phyloP scores from a whole-genome alignment of 2,888 invertebrate species.

The Drosophila pseudotakahashii region DNA sequence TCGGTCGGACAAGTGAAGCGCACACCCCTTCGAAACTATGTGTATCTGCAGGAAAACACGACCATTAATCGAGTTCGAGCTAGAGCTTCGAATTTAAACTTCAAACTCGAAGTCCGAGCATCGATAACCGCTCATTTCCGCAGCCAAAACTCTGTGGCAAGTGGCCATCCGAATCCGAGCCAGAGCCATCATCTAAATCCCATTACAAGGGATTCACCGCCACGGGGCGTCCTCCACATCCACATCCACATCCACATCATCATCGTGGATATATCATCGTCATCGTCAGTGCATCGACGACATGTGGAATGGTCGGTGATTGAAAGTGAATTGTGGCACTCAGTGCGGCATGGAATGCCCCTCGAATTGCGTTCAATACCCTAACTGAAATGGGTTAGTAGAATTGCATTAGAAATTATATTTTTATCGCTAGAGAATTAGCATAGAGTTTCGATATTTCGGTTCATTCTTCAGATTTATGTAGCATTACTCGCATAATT shows the following conservation, averaged over 20 bases:
- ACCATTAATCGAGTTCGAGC: conserved; percentile 58
- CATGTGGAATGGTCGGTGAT: conserved; percentile 47
- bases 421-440: too few relatives aligned
- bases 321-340: conserved; percentile 71
- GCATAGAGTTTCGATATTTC: too few relatives aligned
- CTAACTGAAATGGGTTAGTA: not conserved
- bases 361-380: conserved; percentile 13
- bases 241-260: not conserved
- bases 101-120: conserved; percentile 4
- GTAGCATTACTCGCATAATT: too few relatives aligned
- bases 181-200: conserved; percentile 24
- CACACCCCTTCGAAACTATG: conserved; percentile 12
- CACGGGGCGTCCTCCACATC: conserved; percentile 39
- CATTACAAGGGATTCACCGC: conserved; percentile 47
- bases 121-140: conserved; percentile 72
- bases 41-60: conserved; percentile 18
- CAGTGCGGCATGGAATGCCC: conserved; percentile 53
- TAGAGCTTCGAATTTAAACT: not conserved
- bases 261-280: conserved; percentile 4
- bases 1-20: conserved; percentile 32
- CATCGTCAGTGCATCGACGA: conserved; percentile 38
- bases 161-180: conserved; percentile 1
- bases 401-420: too few relatives aligned
- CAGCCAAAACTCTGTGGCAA: conserved; percentile 33
- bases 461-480: too few relatives aligned